Conservation (phyloP, 2,888 invertebrate species). For the Sclerodermus sp. region DNA sequence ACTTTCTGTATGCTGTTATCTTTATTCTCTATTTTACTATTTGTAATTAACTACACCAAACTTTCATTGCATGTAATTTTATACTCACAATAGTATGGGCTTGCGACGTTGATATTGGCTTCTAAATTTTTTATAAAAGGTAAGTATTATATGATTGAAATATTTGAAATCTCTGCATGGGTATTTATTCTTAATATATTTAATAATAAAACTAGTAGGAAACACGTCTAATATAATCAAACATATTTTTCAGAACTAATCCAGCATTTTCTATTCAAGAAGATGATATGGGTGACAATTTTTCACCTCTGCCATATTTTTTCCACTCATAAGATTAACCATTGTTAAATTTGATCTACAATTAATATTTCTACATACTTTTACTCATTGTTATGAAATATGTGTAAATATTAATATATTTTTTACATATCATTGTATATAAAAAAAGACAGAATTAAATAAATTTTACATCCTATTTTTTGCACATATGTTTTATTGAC, state of each 20-base stretch:
- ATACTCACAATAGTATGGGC: conserved; percentile 39
- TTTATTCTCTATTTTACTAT: not conserved
- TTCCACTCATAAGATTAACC: too few relatives aligned
- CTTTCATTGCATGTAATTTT: conserved; percentile 41
- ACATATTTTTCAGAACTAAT: conserved; percentile 44
- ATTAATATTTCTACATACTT: not conserved
- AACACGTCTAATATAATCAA: too few relatives aligned
- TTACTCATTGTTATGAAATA: too few relatives aligned
- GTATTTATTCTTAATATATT: not conserved
- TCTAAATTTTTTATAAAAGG: conserved; percentile 29
- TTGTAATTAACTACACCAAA: conserved; percentile 26
- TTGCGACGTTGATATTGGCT: conserved; percentile 30
- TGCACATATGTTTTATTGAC: not conserved
- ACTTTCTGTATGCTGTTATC: conserved; percentile 4
- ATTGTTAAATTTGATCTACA: not conserved
- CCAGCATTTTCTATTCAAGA: conserved; percentile 48
- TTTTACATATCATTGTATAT: too few relatives aligned
- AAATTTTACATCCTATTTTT: not conserved
- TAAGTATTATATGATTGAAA: conserved; percentile 28
- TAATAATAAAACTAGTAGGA: too few relatives aligned
- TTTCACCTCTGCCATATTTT: conserved; percentile 22
- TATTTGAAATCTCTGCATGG: not conserved
- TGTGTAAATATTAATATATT: too few relatives aligned
- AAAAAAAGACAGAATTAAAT: too few relatives aligned
- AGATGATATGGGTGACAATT: conserved; percentile 33